phyloP scores from a whole-genome alignment of 2,113 vertebrate species.

The Myxocyprinus asiaticus region DNA sequence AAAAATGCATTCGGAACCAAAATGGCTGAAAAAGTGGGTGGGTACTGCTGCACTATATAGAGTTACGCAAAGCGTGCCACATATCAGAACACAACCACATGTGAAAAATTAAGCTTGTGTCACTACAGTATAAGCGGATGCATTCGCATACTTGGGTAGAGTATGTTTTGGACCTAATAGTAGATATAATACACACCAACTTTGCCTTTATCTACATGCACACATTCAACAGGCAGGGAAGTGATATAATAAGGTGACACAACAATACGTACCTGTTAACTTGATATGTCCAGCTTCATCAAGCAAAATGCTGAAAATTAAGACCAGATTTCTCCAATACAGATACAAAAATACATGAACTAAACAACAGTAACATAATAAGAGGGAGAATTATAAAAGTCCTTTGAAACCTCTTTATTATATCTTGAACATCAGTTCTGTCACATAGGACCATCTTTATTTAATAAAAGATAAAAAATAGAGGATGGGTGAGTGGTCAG shows the following conservation, averaged over 20 bases:
- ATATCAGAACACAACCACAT: too few relatives aligned
- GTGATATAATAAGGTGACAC: conserved; percentile 30
- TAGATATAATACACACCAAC: background rate
- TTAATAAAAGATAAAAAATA: too few relatives aligned
- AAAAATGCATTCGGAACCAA: too few relatives aligned
- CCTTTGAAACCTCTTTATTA: too few relatives aligned
- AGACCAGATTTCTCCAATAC: conserved; percentile 82
- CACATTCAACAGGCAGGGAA: conserved; percentile 1
- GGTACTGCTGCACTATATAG: too few relatives aligned
- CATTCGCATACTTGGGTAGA: too few relatives aligned
- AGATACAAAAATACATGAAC: conserved; percentile 63
- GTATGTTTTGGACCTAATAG: background rate
- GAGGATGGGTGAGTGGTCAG: too few relatives aligned
- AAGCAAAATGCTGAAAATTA: conserved; percentile 99
- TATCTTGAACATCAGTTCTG: conserved; percentile 4
- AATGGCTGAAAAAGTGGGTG: too few relatives aligned
- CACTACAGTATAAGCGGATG: too few relatives aligned
- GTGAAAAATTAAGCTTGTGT: too few relatives aligned
- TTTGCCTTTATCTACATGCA: conserved; percentile 4
- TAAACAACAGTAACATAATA: conserved; percentile 49
- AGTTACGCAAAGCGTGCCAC: too few relatives aligned
- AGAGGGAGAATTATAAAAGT: conserved; percentile 9
- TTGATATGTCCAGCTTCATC: conserved; percentile 99
- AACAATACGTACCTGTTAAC: conserved; percentile 89
- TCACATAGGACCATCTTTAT: background rate